Base-by-base conservation (phyloP, 2,113 vertebrate genomes). In the Forbesichthys papilliferus region DNA sequence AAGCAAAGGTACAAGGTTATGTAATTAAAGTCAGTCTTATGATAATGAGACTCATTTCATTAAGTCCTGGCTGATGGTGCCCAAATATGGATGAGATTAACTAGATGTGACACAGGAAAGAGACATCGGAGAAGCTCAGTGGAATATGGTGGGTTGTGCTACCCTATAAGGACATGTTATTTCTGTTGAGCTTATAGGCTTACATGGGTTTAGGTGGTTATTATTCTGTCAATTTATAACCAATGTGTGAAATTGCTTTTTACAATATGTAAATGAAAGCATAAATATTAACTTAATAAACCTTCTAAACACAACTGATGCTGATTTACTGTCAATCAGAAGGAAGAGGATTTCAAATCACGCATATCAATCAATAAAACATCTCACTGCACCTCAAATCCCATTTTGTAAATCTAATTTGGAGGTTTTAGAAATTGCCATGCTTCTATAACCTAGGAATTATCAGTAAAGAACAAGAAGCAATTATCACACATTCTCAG, bases 401-500 rank as follows among this genome's bases (percentile, higher is more conserved):
- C 88, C 82, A 87, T 84, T 89, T 89, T 89, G 70, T 7, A 89
- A 91, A 89, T 83, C 66, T 74, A 92, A 94, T 91, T 90, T 86
- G 73, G 77, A 72, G 80, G 36, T 85, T 88, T 88, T 86, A 66
- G 7, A 56, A 92, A 89, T 79, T 64, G 66, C 69, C 80, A 90
- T 82, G 88, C 88, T 85, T 72, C 67, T 49, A 82, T 90, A 90
- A 84, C 65, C 79, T 84, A 62, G 65, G 84, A 88, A 77, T 90
- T 80, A 91, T 87, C 84, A 75, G 54, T 80, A 55, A 65, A 86
- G 83, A 91, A 88, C 64, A 90, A 87, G 90, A 79, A 84, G 81
- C 59, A 89, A 87, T 93, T 92, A 92, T 87, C 78, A 84, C 61
- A 51, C 68, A 34, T 85, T 92, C 89, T 88, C 82, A 83, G 76